Base-by-base conservation (phyloP, 2,797 vertebrate species). In the Spatula clypeata region DNA sequence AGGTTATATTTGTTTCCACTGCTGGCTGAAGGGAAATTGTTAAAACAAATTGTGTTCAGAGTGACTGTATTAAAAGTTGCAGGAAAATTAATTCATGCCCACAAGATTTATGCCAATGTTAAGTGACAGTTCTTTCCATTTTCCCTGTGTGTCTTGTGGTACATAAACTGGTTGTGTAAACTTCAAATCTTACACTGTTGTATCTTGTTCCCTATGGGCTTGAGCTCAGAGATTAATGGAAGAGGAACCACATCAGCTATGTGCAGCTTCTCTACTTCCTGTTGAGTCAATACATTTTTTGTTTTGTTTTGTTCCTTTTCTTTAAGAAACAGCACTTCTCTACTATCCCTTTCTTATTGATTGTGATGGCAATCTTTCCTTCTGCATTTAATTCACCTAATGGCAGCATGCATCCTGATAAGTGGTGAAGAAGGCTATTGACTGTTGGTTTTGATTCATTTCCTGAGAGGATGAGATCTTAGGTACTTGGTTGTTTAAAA, bases 381-480 rank as follows among this genome's bases (percentile, higher is more conserved):
- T 40, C 61, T 93, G 76, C 20, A 9, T 81, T 83, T 76, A 66
- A 83, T 93, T 84, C 86, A 66, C 51, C 45, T 88, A 72, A 65
- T 88, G 73, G 58, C 20, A 73, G 65, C 91, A 11, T 17, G 1
- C 64, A 21, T 80, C 55, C 73, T 73, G 54, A 32, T 73, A 84
- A 94, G 36, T 86, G 36, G 21, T 73, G n/a, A 81, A 65, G 55
- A 44, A 15, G 79, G 42, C 32, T 75, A 29, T 71, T 74, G 72
- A 31, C 66, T 86, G 29, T 86, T 88, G 86, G 60, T 67, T 94
- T 96, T 94, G 65, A 87, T 85, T 82, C 15, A 80, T 75, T 91
- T 95, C 55, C 85, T 76, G 72, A 90, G 82, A 94, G 55, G 45
- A 80, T 76, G 62, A 93, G 62, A 24, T 74, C 66, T 79, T 84